A percentile compares a stretch with the other conserved stretches of the same genome.
These are phyloP conservation scores for Aldrovandia affinis DNA, from an alignment of 2,797 vertebrate genomes.

Conservation along the genomic window DNA sequence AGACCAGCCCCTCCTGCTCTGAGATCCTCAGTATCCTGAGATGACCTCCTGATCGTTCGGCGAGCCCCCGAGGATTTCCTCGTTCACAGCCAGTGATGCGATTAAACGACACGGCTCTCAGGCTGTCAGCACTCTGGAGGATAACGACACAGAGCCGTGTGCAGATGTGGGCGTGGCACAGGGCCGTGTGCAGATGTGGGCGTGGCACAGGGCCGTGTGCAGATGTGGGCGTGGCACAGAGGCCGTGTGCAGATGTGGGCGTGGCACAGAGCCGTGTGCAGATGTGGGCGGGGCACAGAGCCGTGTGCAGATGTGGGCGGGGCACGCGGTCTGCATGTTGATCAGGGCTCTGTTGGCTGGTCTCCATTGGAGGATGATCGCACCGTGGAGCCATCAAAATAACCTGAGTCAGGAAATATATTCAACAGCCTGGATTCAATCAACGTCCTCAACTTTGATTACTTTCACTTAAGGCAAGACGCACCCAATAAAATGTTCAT, in stretches of 20 bases:
- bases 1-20: too few relatives aligned
- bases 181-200: background rate
- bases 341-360: background rate
- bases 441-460: background rate
- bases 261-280: too few relatives aligned
- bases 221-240: too few relatives aligned
- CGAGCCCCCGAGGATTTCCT: constrained; percentile 30
- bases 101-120: constrained; percentile 24
- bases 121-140: constrained; percentile 26
- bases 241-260: background rate
- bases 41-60: background rate
- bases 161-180: background rate
- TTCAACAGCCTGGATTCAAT: background rate
- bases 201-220: background rate
- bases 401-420: background rate
- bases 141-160: background rate
- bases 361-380: background rate
- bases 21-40: background rate
- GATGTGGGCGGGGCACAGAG: background rate
- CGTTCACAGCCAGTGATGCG: constrained; percentile 40
- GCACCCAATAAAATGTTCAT: too few relatives aligned
- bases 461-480: too few relatives aligned
- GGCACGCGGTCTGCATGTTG: background rate
- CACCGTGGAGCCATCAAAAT: background rate
- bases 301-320: background rate